Base-by-base conservation (phyloP, 2,113 vertebrate genomes). In the Todiramphus chloris region DNA sequence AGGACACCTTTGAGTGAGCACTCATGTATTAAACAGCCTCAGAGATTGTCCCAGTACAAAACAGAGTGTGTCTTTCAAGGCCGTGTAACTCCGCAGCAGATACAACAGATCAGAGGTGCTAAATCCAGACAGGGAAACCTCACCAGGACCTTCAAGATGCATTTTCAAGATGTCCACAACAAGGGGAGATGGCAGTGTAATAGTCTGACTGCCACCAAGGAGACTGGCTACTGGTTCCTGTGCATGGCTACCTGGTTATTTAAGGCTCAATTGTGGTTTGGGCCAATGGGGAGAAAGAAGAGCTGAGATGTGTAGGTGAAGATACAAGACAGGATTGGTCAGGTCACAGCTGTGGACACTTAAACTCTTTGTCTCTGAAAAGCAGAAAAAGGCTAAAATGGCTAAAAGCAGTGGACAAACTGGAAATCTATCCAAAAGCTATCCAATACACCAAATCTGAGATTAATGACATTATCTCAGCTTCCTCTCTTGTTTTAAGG, bases 1-100 rank as follows among this genome's bases (percentile, higher is more conserved):
- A 97, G 91, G 96, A 96, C 96, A 96, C 82, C 92, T 96, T 63
- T 81, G 95, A 96, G 94, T 58, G 89, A 95, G 89, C 82, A 82
- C 91, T 96, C 87, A 6, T 86, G 95, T 82, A 90, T 94, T 94
- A 94, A 94, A 88, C 72, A 59, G 81, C 48, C 44, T 70, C 25
- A 1, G 70, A 92, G 51, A 53, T 14, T 87, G 77, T 92, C 75
- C 81, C 70, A 51, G 8, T 62, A 59, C 67, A 88, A 93, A 96
- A 63, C 1, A 91, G 59, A 78, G 33, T 27, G 43, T 80, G 48
- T 46, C 63, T 94, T 95, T 92, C 82, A 91, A 91, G 69, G 46
- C 35, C 62, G 35, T n/a, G 23, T 30, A 53, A 72, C 43, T 75
- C 44, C 67, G 58, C 28, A 31, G 67, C 0, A 0, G 73, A 37